Conservation (phyloP, 2,113 vertebrate species). For the Ciconia stormi region DNA sequence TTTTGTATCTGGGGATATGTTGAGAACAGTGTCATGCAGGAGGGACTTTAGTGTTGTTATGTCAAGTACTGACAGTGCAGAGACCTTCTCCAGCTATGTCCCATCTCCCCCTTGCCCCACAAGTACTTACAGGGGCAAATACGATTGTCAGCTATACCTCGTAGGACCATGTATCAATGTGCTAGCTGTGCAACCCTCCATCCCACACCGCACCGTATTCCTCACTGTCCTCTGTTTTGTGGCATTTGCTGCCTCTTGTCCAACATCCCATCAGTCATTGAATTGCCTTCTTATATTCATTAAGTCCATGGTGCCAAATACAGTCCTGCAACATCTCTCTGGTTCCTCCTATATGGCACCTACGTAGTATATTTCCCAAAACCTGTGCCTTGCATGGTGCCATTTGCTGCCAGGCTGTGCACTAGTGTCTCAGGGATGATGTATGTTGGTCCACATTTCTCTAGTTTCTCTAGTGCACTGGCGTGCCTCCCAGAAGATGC, state of each 20-base stretch:
- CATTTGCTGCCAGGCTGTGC: neutral
- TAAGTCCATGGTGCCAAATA: neutral
- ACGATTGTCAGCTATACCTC: neutral
- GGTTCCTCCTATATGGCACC: neutral
- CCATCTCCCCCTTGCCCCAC: rapidly evolving
- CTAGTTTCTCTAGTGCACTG: neutral
- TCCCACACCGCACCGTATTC: rapidly evolving
- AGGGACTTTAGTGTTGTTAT: neutral
- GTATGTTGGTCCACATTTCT: neutral
- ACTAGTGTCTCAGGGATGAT: neutral
- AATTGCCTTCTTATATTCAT: neutral
- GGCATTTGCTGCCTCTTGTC: neutral
- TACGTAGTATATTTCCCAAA: neutral
- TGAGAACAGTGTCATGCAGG: neutral
- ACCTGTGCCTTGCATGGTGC: neutral
- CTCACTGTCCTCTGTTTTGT: neutral
- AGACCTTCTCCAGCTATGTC: neutral
- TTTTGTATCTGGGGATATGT: neutral
- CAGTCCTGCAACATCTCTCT: neutral
- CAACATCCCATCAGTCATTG: neutral
- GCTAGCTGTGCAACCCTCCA: rapidly evolving
- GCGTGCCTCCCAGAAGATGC: neutral
- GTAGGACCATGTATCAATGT: neutral
- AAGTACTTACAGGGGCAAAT: neutral
- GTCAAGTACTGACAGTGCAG: neutral